phyloP scores from a whole-genome alignment of 2,113 vertebrate species.

The Oncorhynchus kisutch region DNA sequence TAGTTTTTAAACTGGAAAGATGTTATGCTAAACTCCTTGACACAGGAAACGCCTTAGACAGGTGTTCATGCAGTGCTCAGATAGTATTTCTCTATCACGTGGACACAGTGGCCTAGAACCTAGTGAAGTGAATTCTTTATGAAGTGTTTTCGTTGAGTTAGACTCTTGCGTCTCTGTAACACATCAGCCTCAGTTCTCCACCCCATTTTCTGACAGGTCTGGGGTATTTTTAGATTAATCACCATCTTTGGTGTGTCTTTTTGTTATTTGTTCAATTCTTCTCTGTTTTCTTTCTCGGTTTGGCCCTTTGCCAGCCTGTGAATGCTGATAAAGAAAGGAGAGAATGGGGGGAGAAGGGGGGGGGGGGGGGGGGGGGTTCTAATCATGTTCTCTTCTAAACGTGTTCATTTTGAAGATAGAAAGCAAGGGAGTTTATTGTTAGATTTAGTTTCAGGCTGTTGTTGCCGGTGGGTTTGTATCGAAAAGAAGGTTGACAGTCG shows the following conservation, averaged over 20 bases:
- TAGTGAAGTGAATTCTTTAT: constrained; percentile 56
- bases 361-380: background rate
- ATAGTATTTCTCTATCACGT: constrained; percentile 57
- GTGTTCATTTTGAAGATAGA: constrained; percentile 47
- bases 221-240: constrained; percentile 15
- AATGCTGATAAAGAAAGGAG: constrained; percentile 37
- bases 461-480: constrained; percentile 51
- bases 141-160: constrained; percentile 40
- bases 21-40: constrained; percentile 48
- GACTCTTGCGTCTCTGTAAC: constrained; percentile 39
- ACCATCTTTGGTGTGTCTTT: constrained; percentile 3
- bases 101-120: constrained; percentile 65
- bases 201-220: constrained; percentile 4
- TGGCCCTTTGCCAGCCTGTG: constrained; percentile 46
- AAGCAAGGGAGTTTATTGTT: constrained; percentile 43
- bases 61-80: constrained; percentile 57
- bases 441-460: constrained; percentile 62
- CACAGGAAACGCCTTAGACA: constrained; percentile 36
- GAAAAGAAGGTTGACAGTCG: constrained; percentile 56
- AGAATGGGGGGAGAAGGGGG: background rate
- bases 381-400: constrained; percentile 26
- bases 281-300: constrained; percentile 55
- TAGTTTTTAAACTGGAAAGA: constrained; percentile 62
- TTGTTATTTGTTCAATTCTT: constrained; percentile 8
- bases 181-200: constrained; percentile 49